phyloP scores from a whole-genome alignment of 2,797 vertebrate species.

The Coranthus polyacanthus region DNA sequence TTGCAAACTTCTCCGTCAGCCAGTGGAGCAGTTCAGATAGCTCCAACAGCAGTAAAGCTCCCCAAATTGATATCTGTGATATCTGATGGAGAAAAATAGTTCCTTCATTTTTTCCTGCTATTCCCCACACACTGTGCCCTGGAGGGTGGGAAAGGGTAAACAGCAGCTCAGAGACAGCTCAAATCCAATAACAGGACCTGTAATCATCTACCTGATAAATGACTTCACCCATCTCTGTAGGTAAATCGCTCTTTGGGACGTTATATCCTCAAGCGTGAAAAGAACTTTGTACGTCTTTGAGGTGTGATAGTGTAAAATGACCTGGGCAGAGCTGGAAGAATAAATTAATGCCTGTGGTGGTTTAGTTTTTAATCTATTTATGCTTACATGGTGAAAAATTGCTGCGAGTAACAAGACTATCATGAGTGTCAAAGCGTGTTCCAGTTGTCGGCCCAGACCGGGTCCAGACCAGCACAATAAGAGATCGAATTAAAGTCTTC shows the following conservation, averaged over 20 bases:
- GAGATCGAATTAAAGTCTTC: too few species aligned
- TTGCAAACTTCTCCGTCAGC: constrained; percentile 36
- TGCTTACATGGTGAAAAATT: too few species aligned
- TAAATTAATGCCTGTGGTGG: too few species aligned
- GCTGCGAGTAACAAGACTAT: too few species aligned
- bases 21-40: constrained; percentile 29
- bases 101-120: constrained; percentile 18
- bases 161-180: constrained; percentile 28
- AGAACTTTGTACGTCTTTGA: constrained; percentile 12
- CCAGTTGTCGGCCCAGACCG: too few species aligned
- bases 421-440: too few species aligned
- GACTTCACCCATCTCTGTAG: constrained; percentile 54
- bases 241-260: constrained; percentile 55
- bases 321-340: too few species aligned
- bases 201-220: constrained; percentile 68
- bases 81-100: constrained; percentile 47
- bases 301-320: constrained; percentile 20
- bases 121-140: constrained; percentile 29
- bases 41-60: constrained; percentile 41
- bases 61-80: constrained; percentile 50
- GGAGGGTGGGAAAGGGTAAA: constrained; percentile 38
- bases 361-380: too few species aligned
- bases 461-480: too few species aligned
- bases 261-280: constrained; percentile 33
- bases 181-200: constrained; percentile 50